Evolutionary conservation across 2,113 vertebrate species (phyloP), one percentile per base, ranked within the genome.

Genomic region (Lota lota): DNA sequence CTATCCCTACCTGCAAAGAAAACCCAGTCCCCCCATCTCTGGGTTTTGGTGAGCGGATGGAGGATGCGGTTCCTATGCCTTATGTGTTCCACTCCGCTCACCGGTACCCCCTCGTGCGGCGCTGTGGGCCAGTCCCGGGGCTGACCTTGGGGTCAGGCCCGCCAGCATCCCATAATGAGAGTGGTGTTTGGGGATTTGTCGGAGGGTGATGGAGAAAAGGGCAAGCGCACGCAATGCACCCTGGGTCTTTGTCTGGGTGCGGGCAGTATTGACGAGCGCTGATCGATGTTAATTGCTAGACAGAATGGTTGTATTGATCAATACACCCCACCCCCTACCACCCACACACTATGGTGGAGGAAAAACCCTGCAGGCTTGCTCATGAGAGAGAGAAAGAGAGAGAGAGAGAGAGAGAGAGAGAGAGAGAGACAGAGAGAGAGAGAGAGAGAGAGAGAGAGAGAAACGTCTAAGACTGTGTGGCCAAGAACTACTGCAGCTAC

Each of bases 271-370:
- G 91, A 92, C 88, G 67, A 87, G 85, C 20, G 18, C 88, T 90
- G 91, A 93, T 91, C 87, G 88, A 93, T 93, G 90, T 92, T 91
- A 91, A 93, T 91, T 92, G 92, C 91, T 75, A 81, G 85, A 90
- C 88, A 89, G 89, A 93, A 93, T 91, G 86, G 88, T 79, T 85
- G 83, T 91, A 91, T 92, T 92, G 90, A 92, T 33, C 86, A 85
- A 85, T 70, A 73, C 77, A 86, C 72, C 79, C 76, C 72, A 69
- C 80, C 76, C 76, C 79, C 71, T 68, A 67, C 78, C 79, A 74
- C 79, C 81, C 40, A 47, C 40, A 47, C 40, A 47, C 40, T 17
- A 56, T 53, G 51, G 16, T n/a, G 12, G 51, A 53, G 16, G 51
- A 12, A 53, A 2, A 4, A 17, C 51, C 51, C n/a, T 53, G 51